A percentile compares a stretch with the other conserved stretches of the same genome.
These are phyloP conservation scores for Propithecus coquereli DNA, from an alignment of 2,113 vertebrate genomes.

Conservation along the genomic window DNA sequence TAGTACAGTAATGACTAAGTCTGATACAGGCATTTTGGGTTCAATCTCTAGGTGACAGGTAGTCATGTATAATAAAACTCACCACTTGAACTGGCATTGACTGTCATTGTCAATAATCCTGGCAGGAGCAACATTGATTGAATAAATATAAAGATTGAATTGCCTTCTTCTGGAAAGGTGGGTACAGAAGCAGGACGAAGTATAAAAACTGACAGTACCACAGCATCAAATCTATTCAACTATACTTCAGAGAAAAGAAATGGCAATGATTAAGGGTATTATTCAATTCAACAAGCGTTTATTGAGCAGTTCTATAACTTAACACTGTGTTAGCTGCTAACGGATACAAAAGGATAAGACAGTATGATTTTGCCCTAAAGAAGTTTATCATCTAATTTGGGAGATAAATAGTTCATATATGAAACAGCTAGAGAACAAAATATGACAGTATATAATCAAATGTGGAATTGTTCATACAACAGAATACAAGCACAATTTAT, in stretches of 20 bases:
- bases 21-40: neutral
- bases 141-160: constrained; percentile 38
- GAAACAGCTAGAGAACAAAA: constrained; percentile 13
- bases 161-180: constrained; percentile 27
- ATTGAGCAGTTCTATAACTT: neutral
- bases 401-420: constrained; percentile 4
- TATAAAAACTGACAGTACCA: constrained; percentile 38
- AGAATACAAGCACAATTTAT: neutral
- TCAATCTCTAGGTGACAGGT: neutral
- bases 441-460: neutral
- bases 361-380: constrained; percentile 14
- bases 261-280: neutral
- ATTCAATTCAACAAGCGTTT: constrained; percentile 49
- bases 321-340: neutral
- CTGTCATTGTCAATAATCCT: constrained; percentile 23
- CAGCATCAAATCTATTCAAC: constrained; percentile 34
- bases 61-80: neutral
- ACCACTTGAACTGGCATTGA: constrained; percentile 1
- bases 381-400: constrained; percentile 43
- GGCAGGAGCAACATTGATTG: neutral
- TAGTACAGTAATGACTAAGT: neutral
- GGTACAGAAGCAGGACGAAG: constrained; percentile 10
- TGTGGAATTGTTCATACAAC: neutral
- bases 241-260: constrained; percentile 44
- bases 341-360: neutral